Percentiles rank a stretch among this genome's conserved stretches.
phyloP scores from a whole-genome alignment of 2,888 invertebrate genomes.

The Spodoptera exigua region DNA sequence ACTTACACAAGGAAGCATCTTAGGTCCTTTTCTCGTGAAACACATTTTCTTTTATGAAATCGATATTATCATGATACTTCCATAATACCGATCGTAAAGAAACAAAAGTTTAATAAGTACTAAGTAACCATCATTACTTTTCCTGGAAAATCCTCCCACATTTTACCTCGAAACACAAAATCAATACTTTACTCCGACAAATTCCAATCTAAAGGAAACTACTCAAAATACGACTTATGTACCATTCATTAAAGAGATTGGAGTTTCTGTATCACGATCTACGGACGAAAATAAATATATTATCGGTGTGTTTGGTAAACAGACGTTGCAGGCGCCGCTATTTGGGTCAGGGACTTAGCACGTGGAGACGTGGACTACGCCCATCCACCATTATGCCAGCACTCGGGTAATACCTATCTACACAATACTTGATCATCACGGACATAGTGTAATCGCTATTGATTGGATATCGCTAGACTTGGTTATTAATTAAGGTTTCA shows the following conservation, averaged over 20 bases:
- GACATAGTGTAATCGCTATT: conserved; percentile 60
- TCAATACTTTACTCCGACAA: conserved; percentile 15
- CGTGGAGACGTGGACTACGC: conserved; percentile 70
- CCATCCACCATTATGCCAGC: conserved; percentile 64
- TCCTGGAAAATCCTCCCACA: neutral
- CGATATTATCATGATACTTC: neutral
- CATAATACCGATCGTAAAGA: neutral
- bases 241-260: conserved; percentile 41
- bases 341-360: conserved; percentile 74
- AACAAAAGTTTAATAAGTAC: neutral
- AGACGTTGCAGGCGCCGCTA: conserved; percentile 62
- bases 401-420: conserved; percentile 68
- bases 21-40: neutral
- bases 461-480: conserved; percentile 55
- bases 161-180: neutral
- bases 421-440: conserved; percentile 66
- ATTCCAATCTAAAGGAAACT: conserved; percentile 12
- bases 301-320: conserved; percentile 56
- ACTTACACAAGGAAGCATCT: conserved; percentile 6
- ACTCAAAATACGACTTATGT: conserved; percentile 13
- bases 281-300: conserved; percentile 51
- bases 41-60: neutral
- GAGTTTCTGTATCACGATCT: conserved; percentile 39
- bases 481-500: conserved; percentile 24
- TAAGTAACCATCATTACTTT: neutral